Conservation (phyloP, 1,140 invertebrate species). For the Streblospio benedicti region DNA sequence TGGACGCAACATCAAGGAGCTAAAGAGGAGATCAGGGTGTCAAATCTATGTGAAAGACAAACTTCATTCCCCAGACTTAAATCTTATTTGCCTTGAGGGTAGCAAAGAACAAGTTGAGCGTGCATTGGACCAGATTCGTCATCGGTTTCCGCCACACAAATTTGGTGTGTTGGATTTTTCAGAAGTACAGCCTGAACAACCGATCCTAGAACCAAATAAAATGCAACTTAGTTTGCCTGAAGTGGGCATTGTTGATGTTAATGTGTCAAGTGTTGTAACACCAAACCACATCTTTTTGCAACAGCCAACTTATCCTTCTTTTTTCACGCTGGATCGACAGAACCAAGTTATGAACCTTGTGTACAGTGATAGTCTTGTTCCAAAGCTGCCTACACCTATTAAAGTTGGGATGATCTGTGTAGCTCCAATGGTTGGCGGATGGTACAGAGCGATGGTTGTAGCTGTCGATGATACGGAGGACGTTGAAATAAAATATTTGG, state of each 20-base stretch:
- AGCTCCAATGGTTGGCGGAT: slow-evolving; percentile 69
- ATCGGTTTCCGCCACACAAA: slow-evolving; percentile 68
- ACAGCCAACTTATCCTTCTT: slow-evolving; percentile 84
- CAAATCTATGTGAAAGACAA: slow-evolving; percentile 69
- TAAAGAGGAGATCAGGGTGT: slow-evolving; percentile 68
- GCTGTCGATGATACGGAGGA: slow-evolving; percentile 48
- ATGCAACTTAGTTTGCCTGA: slow-evolving; percentile 71
- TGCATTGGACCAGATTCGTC: slow-evolving; percentile 71
- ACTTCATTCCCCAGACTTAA: slow-evolving; percentile 59
- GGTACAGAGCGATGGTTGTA: slow-evolving; percentile 81
- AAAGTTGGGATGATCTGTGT: slow-evolving; percentile 79
- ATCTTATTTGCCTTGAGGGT: slow-evolving; percentile 77
- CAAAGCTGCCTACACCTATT: slow-evolving; percentile 50
- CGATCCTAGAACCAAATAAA: slow-evolving; percentile 54
- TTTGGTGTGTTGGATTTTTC: slow-evolving; percentile 72
- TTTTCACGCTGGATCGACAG: slow-evolving; percentile 66
- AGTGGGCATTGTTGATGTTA: slow-evolving; percentile 85
- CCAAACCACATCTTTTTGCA: slow-evolving; percentile 86
- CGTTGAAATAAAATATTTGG: slow-evolving; percentile 79
- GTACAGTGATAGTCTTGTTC: slow-evolving; percentile 49
- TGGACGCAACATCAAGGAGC: slow-evolving; percentile 69
- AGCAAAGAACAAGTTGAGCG: slow-evolving; percentile 62
- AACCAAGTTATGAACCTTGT: slow-evolving; percentile 55
- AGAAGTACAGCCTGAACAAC: slow-evolving; percentile 51
- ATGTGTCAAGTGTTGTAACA: slow-evolving; percentile 71